Evolutionary conservation across 2,797 vertebrate genomes (phyloP), one percentile per base, ranked within the genome.

Genomic region (Oceanodroma leucorhoa): DNA sequence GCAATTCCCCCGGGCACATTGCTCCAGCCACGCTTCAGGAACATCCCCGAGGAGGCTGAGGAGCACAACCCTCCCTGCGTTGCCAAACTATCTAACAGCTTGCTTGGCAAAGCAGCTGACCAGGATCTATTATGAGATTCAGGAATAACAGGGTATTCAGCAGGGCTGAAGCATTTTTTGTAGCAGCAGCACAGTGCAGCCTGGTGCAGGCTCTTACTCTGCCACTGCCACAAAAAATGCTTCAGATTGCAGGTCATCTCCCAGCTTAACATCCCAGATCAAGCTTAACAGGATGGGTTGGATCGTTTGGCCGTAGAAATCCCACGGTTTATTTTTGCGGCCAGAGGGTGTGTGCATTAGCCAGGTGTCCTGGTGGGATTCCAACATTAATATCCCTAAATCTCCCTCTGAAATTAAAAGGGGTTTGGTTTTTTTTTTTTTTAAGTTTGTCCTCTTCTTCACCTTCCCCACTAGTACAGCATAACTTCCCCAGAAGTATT

Each of bases 341-440:
- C 62, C 60, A 38, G 41, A 66, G 84, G 81, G 71, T 11, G 81
- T 60, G 38, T 19, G 34, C 0, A 1, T 16, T 19, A 4, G 16
- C 83, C 92, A 90, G 94, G 92, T 93, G 90, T 92, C 89, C 86
- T 93, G 89, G 77, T 86, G 86, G 48, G 38, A 83, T 81, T 88
- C 86, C 92, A 93, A 32, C 30, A 43, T n/a, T 24, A 45, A 55
- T 36, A 82, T 50, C 75, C 82, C 53, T 4, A 36, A 64, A 78
- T 46, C 38, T 58, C 57, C 66, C 10, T 5, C 50, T 69, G 83
- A 41, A 87, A 79, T 76, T 30, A 69, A 84, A 77, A 34, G 45
- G 55, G 24, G n/a, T n/a, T 6, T 48, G 45, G 22, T 5, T 41
- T 40, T 20, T 53, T 71, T 53, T n/a, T 45, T 46, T 32, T 60